Evolutionary conservation across 2,797 vertebrate species (phyloP).

Genomic region (Pyrocephalus nanus): DNA sequence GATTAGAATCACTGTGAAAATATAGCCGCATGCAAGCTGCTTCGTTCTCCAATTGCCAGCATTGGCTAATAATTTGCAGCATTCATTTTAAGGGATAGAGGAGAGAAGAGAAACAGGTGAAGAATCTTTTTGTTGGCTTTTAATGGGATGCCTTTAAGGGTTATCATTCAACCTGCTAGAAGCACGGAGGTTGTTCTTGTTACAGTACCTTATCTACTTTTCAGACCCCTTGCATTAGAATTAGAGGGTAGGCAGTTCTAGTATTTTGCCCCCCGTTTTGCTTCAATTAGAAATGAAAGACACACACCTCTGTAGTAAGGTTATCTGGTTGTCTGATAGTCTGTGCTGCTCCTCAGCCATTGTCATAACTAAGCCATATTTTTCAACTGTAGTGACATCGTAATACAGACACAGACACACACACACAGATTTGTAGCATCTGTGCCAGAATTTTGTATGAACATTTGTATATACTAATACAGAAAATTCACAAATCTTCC

Average conservation of each 20-base stretch:
- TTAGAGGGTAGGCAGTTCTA: not conserved
- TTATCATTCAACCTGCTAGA: constrained; percentile 22
- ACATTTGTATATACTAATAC: constrained; percentile 26
- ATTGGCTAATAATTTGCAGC: constrained; percentile 27
- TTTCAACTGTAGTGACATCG: not conserved
- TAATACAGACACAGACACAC: constrained; percentile 4
- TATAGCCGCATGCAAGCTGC: not conserved
- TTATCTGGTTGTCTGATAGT: not conserved
- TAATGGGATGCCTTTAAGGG: constrained; percentile 39
- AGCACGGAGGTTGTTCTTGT: not conserved
- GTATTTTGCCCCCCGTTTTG: constrained; percentile 10
- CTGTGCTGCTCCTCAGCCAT: not conserved
- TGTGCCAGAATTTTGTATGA: constrained; percentile 45
- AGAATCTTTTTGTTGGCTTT: constrained; percentile 16
- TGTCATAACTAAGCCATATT: constrained; percentile 21
- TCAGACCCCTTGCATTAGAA: constrained; percentile 6
- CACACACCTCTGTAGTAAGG: not conserved
- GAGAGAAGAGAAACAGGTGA: not conserved
- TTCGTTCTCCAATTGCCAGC: constrained; percentile 15
- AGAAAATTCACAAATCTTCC: constrained; percentile 1
- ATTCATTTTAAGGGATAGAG: not conserved
- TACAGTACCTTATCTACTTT: constrained; percentile 22
- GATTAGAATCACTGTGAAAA: constrained; percentile 48
- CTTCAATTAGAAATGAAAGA: constrained; percentile 34
- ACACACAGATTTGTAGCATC: constrained; percentile 23